Percentiles rank a stretch among this genome's conserved stretches.
Conservation (phyloP, 2,113 vertebrate genomes). For the Noturus placidus region DNA sequence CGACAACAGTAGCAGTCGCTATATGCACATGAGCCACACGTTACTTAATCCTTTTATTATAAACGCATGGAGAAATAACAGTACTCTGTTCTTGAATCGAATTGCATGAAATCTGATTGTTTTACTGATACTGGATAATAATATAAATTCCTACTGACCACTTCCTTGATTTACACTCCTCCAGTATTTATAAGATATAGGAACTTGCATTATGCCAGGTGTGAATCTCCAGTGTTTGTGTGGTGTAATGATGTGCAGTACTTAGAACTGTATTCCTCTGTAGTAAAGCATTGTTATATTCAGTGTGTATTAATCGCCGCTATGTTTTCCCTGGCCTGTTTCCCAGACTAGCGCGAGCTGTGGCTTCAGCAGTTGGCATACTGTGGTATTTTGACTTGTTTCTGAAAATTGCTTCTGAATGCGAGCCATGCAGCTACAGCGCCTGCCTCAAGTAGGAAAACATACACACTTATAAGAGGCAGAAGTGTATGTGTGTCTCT, state of each 20-base stretch:
- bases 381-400: constrained; percentile 44
- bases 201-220: neutral
- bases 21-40: neutral
- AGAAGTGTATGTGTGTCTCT: neutral
- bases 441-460: constrained; percentile 16
- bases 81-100: no score
- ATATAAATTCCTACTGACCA: neutral
- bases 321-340: constrained; percentile 38
- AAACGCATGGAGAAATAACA: no score
- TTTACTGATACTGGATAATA: neutral
- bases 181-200: neutral
- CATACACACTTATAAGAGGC: neutral
- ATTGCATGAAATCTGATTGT: neutral
- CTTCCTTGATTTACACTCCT: neutral
- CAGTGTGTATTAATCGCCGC: constrained; percentile 24
- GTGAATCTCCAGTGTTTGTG: neutral
- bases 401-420: constrained; percentile 51
- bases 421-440: constrained; percentile 26
- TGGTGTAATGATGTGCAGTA: constrained; percentile 11
- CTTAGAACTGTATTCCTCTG: constrained; percentile 29
- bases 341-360: constrained; percentile 44
- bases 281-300: constrained; percentile 44
- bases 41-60: neutral
- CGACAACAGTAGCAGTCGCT: neutral
- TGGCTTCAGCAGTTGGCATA: constrained; percentile 42